Percentiles rank a stretch among this genome's conserved stretches.
Evolutionary conservation across 2,113 vertebrate genomes (phyloP).

Genomic region (Cryptomyrus ogoouensis): DNA sequence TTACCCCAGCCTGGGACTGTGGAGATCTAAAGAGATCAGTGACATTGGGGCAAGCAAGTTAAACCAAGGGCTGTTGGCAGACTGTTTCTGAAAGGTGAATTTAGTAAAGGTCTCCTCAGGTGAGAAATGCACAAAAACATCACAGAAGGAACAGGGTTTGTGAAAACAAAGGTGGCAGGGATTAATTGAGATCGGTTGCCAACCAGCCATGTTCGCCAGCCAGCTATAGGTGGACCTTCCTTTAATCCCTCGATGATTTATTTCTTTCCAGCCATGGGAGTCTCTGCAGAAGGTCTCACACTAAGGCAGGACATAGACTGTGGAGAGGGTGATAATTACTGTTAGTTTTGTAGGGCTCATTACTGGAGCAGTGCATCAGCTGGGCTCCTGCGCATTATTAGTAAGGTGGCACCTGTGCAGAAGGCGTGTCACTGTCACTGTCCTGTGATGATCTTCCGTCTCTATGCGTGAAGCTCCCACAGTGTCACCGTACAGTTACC

Average conservation of each 20-base stretch:
- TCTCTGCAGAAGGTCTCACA: slow-evolving; percentile 33
- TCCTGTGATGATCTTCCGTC: not conserved
- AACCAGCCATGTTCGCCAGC: slow-evolving; percentile 9
- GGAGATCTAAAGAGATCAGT: not conserved
- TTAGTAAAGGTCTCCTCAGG: not conserved
- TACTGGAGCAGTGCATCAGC: slow-evolving; percentile 42
- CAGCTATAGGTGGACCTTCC: slow-evolving; percentile 25
- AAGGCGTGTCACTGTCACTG: not conserved
- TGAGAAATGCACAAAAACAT: slow-evolving; percentile 13
- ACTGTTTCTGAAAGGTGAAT: not conserved
- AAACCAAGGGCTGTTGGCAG: not conserved
- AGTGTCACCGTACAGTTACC: not conserved
- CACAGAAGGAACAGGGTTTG: slow-evolving; percentile 27
- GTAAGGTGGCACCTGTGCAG: not conserved
- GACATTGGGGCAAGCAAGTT: slow-evolving; percentile 7
- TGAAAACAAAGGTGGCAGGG: slow-evolving; percentile 24
- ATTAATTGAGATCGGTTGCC: slow-evolving; percentile 28
- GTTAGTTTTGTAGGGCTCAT: slow-evolving; percentile 31
- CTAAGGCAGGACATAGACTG: slow-evolving; percentile 38
- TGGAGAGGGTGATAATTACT: slow-evolving; percentile 36
- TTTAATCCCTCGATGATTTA: slow-evolving; percentile 39
- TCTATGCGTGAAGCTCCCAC: not conserved
- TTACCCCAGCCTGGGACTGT: not conserved
- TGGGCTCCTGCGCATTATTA: slow-evolving; percentile 24
- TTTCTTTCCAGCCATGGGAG: slow-evolving; percentile 22